Percentiles rank a stretch among this genome's conserved stretches.
phyloP scores from a whole-genome alignment of 2,888 invertebrate species.

The Eupithecia exiguata region DNA sequence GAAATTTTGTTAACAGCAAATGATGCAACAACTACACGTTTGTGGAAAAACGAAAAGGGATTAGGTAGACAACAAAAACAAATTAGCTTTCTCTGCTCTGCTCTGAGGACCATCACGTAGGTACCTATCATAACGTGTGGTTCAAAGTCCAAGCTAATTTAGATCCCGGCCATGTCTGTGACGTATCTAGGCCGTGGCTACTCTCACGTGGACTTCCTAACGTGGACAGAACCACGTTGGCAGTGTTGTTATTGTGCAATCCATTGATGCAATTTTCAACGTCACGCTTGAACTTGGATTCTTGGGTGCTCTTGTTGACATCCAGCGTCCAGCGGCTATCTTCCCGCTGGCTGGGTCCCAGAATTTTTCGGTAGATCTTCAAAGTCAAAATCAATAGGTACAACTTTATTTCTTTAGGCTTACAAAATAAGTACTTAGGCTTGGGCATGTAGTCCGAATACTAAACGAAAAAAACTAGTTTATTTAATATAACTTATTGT shows the following conservation, averaged over 20 bases:
- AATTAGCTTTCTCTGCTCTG: not conserved
- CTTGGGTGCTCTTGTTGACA: not conserved
- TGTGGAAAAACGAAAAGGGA: not conserved
- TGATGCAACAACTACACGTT: not conserved
- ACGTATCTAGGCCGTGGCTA: slow-evolving; percentile 6
- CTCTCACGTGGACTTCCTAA: not conserved
- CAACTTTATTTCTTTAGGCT: too few relatives aligned
- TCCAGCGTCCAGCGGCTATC: too few relatives aligned
- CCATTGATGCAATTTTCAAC: slow-evolving; percentile 9
- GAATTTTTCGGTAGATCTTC: too few relatives aligned
- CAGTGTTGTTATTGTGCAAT: slow-evolving; percentile 4
- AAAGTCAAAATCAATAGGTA: too few relatives aligned
- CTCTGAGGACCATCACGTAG: not conserved
- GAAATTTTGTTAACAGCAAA: not conserved
- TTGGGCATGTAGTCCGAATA: too few relatives aligned
- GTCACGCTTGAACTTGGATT: not conserved
- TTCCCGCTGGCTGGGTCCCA: too few relatives aligned
- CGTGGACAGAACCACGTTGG: slow-evolving; percentile 21
- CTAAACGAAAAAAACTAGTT: too few relatives aligned
- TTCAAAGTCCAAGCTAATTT: not conserved
- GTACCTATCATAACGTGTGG: not conserved
- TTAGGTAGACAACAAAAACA: not conserved
- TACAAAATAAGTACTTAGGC: too few relatives aligned
- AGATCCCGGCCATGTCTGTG: not conserved
- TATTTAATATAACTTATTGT: too few relatives aligned